These are phyloP conservation scores for Hydractinia echinata DNA, from an alignment of 30 jellyfish, hydroid and myxozoan species.

Conservation along the genomic window DNA sequence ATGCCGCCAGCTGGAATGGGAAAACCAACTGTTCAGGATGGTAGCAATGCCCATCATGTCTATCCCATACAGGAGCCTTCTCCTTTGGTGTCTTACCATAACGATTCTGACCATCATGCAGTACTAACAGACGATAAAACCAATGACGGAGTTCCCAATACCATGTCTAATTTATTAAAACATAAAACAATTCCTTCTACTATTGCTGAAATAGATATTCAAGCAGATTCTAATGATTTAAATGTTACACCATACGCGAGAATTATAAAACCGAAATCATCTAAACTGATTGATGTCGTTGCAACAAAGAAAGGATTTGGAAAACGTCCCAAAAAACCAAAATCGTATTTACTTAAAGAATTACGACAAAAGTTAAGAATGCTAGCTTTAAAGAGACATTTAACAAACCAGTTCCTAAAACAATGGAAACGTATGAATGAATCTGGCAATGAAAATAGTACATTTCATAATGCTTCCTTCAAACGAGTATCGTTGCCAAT, in stretches of 20 bases:
- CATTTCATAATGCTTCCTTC: background rate
- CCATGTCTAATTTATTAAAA: background rate
- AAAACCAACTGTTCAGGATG: background rate
- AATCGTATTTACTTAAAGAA: background rate
- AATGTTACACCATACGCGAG: background rate
- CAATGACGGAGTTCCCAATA: conserved; percentile 8
- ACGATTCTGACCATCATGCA: conserved; percentile 9
- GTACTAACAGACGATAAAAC: background rate
- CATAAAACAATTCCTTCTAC: conserved; percentile 1
- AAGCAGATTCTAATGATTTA: background rate
- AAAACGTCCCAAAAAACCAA: conserved; percentile 10
- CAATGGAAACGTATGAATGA: background rate
- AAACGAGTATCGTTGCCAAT: background rate
- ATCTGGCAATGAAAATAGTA: background rate
- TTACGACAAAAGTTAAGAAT: background rate
- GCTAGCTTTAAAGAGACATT: conserved; percentile 5
- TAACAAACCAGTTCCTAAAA: background rate
- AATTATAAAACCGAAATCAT: conserved; percentile 10
- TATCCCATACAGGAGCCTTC: conserved; percentile 15
- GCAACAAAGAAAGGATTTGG: conserved; percentile 35
- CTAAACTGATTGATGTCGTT: conserved; percentile 1
- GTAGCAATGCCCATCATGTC: background rate
- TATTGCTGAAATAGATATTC: background rate
- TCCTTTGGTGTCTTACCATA: conserved; percentile 14
- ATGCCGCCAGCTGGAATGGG: conserved; percentile 17